These are phyloP conservation scores for Steinernema hermaphroditum DNA, from an alignment of 2,888 invertebrate genomes.

Conservation along the genomic window DNA sequence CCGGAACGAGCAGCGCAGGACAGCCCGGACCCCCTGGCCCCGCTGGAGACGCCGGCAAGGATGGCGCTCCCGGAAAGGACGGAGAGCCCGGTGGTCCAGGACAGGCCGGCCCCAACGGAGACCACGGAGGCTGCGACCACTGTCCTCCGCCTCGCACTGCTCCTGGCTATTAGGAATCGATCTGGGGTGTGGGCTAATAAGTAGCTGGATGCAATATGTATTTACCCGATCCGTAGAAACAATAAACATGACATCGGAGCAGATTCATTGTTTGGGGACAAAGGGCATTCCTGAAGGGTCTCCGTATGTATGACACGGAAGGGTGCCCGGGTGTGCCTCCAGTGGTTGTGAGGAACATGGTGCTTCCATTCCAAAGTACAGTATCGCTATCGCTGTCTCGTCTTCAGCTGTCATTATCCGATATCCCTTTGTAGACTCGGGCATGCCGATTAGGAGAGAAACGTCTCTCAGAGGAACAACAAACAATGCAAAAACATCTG, in stretches of 20 bases:
- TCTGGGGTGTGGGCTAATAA: neutral
- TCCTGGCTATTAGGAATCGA: constrained; percentile 1
- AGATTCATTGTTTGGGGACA: neutral
- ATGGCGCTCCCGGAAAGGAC: constrained; percentile 18
- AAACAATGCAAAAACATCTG: neutral
- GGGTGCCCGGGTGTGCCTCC: too few species aligned
- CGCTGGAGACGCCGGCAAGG: constrained; percentile 15
- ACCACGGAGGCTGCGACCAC: constrained; percentile 14
- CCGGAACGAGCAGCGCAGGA: neutral
- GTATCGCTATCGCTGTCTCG: too few species aligned
- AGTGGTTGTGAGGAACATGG: too few species aligned
- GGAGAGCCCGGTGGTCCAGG: constrained; percentile 10
- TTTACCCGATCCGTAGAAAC: neutral
- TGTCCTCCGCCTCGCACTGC: constrained; percentile 28
- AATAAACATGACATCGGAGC: constrained; percentile 2
- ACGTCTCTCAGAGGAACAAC: neutral
- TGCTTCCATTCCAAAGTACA: too few species aligned
- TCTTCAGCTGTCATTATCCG: too few species aligned
- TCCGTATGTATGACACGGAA: too few species aligned
- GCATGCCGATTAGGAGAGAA: neutral
- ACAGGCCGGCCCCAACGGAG: neutral
- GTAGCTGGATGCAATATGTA: neutral
- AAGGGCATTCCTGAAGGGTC: too few species aligned
- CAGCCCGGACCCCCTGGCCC: constrained; percentile 22
- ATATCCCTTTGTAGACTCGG: neutral